phyloP scores from a whole-genome alignment of 2,113 vertebrate genomes.

The Seriola quinqueradiata region DNA sequence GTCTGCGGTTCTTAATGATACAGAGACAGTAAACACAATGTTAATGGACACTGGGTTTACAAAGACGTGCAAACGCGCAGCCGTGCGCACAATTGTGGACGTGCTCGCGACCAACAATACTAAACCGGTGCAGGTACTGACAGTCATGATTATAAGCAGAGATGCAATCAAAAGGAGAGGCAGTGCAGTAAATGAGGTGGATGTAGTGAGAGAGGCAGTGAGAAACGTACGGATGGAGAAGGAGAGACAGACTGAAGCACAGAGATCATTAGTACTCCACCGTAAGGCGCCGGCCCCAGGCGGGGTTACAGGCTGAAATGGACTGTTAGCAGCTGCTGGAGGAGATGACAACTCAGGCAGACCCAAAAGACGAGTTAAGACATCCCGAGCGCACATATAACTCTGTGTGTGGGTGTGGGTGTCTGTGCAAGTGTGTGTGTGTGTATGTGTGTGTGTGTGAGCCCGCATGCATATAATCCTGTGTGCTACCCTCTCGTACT shows the following conservation, averaged over 20 bases:
- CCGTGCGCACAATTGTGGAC: conserved; percentile 27
- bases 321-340: conserved; percentile 70
- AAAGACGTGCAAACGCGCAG: conserved; percentile 51
- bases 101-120: conserved; percentile 37
- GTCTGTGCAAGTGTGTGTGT: conserved; percentile 19
- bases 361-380: conserved; percentile 67
- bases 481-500: conserved; percentile 32
- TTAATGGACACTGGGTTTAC: conserved; percentile 70
- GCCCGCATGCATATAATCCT: conserved; percentile 35
- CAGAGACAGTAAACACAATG: conserved; percentile 72
- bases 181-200: conserved; percentile 30
- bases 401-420: conserved; percentile 29
- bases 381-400: conserved; percentile 31
- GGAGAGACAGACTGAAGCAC: conserved; percentile 41
- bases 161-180: conserved; percentile 29
- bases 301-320: conserved; percentile 65
- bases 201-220: conserved; percentile 21
- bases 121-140: conserved; percentile 42
- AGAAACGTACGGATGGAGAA: conserved; percentile 26
- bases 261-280: conserved; percentile 63
- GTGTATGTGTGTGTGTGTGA: conserved; percentile 12
- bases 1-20: conserved; percentile 73
- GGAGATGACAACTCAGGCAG: conserved; percentile 58
- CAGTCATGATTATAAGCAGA: conserved; percentile 28
- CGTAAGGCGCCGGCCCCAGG: conserved; percentile 58